These are phyloP conservation scores for Phanerotoma sp. DNA, from an alignment of 2,888 invertebrate genomes.

Conservation along the genomic window DNA sequence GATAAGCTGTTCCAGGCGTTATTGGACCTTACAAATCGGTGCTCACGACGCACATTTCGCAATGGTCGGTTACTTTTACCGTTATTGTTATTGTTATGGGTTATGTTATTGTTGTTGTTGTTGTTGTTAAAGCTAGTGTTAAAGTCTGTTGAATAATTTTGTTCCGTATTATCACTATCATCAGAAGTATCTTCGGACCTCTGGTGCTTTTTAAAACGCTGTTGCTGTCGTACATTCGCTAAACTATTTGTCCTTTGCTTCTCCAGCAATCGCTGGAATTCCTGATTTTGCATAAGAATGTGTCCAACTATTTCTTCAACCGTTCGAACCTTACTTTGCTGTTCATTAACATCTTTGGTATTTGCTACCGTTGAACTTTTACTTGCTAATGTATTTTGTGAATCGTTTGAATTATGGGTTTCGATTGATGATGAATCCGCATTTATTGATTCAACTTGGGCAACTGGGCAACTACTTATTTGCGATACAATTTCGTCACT, in stretches of 20 bases:
- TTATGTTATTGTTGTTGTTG: conserved; percentile 28
- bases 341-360: conserved; percentile 43
- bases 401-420: conserved; percentile 8
- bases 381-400: conserved; percentile 4
- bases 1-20: conserved; percentile 48
- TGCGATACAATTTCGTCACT: not conserved
- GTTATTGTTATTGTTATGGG: conserved; percentile 39
- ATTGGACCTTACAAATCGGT: conserved; percentile 45
- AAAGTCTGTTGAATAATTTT: conserved; percentile 35
- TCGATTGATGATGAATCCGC: not conserved
- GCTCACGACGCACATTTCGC: conserved; percentile 38
- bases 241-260: conserved; percentile 68
- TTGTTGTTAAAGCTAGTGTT: conserved; percentile 30
- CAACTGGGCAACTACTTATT: not conserved
- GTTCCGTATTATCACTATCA: conserved; percentile 52
- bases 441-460: conserved; percentile 12
- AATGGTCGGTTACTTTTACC: conserved; percentile 30
- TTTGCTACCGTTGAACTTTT: conserved; percentile 28
- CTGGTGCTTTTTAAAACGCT: conserved; percentile 60
- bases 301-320: conserved; percentile 80
- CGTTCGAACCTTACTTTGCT: conserved; percentile 57
- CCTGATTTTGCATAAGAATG: conserved; percentile 78
- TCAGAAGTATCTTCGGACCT: conserved; percentile 58
- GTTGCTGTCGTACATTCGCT: conserved; percentile 61
- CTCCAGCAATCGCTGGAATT: conserved; percentile 76